These are phyloP conservation scores for Malacosoma neustria DNA, from an alignment of 2,888 invertebrate genomes.

Conservation along the genomic window DNA sequence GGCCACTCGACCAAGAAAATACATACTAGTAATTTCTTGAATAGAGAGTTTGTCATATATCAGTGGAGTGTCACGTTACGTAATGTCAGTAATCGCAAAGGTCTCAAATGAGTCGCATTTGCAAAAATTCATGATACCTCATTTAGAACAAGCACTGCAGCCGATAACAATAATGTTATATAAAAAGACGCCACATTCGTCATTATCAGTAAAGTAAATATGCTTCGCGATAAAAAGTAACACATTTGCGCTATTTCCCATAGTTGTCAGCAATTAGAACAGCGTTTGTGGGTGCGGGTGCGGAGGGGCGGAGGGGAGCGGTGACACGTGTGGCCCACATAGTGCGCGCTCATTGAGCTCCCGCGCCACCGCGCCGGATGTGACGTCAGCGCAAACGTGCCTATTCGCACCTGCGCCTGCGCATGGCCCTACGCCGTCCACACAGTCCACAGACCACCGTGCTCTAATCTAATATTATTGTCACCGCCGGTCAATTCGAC, in stretches of 20 bases:
- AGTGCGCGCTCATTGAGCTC: slow-evolving; percentile 53
- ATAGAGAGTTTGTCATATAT: too few species aligned
- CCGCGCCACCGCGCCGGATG: slow-evolving; percentile 46
- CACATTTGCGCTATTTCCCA: slow-evolving; percentile 65
- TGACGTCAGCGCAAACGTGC: slow-evolving; percentile 44
- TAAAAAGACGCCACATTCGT: slow-evolving; percentile 31
- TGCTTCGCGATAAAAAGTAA: slow-evolving; percentile 48
- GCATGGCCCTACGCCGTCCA: slow-evolving; percentile 12
- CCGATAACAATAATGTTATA: slow-evolving; percentile 22
- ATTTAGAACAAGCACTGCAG: slow-evolving; percentile 12
- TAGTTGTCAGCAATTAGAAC: slow-evolving; percentile 67
- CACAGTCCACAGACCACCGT: slow-evolving; percentile 2
- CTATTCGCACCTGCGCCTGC: slow-evolving; percentile 56
- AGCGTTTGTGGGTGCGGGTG: slow-evolving; percentile 35
- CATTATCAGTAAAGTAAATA: slow-evolving; percentile 53
- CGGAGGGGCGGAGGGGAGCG: slow-evolving; percentile 19
- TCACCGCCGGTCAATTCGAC: too few species aligned
- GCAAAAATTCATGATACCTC: too few species aligned
- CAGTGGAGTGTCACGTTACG: too few species aligned
- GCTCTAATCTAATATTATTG: too few species aligned
- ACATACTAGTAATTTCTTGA: too few species aligned
- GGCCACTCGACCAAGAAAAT: too few species aligned
- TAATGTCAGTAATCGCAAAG: too few species aligned
- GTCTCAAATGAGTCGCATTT: too few species aligned
- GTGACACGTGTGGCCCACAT: slow-evolving; percentile 70